Conservation (phyloP, 1,140 invertebrate species). For the Tetragnatha versicolor region DNA sequence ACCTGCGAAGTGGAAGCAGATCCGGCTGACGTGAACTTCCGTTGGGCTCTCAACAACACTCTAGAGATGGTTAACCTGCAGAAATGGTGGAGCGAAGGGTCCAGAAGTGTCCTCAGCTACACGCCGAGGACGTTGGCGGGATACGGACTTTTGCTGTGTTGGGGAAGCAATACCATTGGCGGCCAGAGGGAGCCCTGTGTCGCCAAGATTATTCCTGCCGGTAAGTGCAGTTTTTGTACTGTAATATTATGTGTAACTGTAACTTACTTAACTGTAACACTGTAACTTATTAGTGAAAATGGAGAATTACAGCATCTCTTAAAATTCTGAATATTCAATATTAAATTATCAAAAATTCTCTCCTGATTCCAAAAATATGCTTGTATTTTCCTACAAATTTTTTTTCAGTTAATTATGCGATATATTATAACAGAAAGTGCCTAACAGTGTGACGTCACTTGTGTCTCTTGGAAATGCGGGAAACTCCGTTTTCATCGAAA, state of each 20-base stretch:
- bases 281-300: no score
- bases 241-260: background rate
- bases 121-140: slow-evolving; percentile 63
- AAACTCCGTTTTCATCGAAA: no score
- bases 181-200: slow-evolving; percentile 59
- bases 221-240: slow-evolving; percentile 56
- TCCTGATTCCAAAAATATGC: no score
- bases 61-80: slow-evolving; percentile 26
- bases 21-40: slow-evolving; percentile 66
- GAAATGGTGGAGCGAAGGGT: slow-evolving; percentile 42
- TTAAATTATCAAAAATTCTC: no score
- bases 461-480: no score
- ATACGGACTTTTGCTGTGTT: slow-evolving; percentile 58
- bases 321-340: no score
- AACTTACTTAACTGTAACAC: no score
- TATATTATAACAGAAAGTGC: no score
- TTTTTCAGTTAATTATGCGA: no score
- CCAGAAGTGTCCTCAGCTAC: slow-evolving; percentile 57
- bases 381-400: no score
- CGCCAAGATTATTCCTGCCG: slow-evolving; percentile 56
- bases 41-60: slow-evolving; percentile 59
- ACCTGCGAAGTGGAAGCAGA: slow-evolving; percentile 86
- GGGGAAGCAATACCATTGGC: slow-evolving; percentile 59
- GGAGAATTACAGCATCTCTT: no score
- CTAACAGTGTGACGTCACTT: no score